Percentiles rank a stretch among this genome's conserved stretches.
phyloP scores from a whole-genome alignment of 2,888 invertebrate genomes.

The Erebia aethiops region DNA sequence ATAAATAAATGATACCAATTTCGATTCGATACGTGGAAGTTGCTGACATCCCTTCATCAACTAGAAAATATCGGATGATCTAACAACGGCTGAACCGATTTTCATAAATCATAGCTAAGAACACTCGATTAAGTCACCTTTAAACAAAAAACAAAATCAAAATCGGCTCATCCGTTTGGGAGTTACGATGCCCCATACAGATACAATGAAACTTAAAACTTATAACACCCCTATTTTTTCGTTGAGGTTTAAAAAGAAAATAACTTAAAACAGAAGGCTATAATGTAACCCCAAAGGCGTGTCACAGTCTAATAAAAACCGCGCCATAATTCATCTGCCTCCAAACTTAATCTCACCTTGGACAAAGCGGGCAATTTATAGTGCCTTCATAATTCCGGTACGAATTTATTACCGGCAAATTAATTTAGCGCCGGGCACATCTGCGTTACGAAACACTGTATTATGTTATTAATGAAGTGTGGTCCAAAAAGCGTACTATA shows the following conservation, averaged over 20 bases:
- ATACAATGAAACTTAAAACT: too few species aligned
- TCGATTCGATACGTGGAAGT: too few species aligned
- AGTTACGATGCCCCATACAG: too few species aligned
- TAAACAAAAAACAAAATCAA: too few species aligned
- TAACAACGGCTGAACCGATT: too few species aligned
- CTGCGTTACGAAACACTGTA: constrained; percentile 53
- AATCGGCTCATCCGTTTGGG: too few species aligned
- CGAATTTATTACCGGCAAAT: constrained; percentile 67
- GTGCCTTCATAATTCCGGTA: constrained; percentile 64
- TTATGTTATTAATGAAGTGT: constrained; percentile 42
- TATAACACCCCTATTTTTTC: too few species aligned
- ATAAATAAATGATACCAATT: too few species aligned
- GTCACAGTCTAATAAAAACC: constrained; percentile 28
- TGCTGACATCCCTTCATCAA: too few species aligned
- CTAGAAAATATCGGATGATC: too few species aligned
- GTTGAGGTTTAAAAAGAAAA: background rate
- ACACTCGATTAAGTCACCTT: too few species aligned
- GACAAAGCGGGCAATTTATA: constrained; percentile 64
- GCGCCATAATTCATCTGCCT: constrained; percentile 39
- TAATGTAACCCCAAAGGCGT: constrained; percentile 21
- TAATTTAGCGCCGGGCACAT: constrained; percentile 64
- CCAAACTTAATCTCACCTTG: constrained; percentile 44
- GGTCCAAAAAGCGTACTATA: background rate
- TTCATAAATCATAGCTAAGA: too few species aligned
- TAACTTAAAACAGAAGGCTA: background rate